These are phyloP conservation scores for Agriopis marginaria DNA, from an alignment of 2,888 invertebrate genomes.

Conservation along the genomic window DNA sequence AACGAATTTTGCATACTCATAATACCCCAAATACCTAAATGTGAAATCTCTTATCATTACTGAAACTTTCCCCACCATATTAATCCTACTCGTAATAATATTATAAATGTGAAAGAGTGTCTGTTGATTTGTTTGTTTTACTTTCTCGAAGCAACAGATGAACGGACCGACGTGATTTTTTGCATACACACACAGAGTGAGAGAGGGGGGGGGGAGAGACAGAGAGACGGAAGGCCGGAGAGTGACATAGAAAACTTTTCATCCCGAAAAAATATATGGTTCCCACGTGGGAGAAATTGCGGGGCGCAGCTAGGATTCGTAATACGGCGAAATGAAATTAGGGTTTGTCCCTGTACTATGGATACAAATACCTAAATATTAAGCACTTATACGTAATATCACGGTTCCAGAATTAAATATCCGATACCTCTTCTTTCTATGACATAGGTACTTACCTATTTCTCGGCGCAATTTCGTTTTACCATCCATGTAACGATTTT, in stretches of 20 bases:
- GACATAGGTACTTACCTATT: constrained; percentile 7
- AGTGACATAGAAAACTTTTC: too few relatives aligned
- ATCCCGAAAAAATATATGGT: too few relatives aligned
- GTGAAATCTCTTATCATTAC: neutral
- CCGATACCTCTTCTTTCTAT: constrained; percentile 42
- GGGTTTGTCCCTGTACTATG: neutral
- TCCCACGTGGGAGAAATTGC: too few relatives aligned
- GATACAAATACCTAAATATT: neutral
- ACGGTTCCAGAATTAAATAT: constrained; percentile 42
- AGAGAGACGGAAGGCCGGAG: too few relatives aligned
- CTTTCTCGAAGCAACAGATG: too few relatives aligned
- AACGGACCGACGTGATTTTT: too few relatives aligned
- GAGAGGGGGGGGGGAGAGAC: too few relatives aligned
- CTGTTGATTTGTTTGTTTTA: too few relatives aligned
- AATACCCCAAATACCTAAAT: neutral
- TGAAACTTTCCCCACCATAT: neutral
- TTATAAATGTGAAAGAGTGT: too few relatives aligned
- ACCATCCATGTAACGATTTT: constrained; percentile 3
- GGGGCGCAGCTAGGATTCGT: neutral
- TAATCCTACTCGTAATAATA: too few relatives aligned
- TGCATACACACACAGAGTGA: too few relatives aligned
- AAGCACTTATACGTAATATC: constrained; percentile 13
- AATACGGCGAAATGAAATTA: neutral
- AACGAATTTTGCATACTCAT: neutral
- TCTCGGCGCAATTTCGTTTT: constrained; percentile 6